phyloP scores from a whole-genome alignment of 1,140 invertebrate species.

The Dinoponera quadriceps region DNA sequence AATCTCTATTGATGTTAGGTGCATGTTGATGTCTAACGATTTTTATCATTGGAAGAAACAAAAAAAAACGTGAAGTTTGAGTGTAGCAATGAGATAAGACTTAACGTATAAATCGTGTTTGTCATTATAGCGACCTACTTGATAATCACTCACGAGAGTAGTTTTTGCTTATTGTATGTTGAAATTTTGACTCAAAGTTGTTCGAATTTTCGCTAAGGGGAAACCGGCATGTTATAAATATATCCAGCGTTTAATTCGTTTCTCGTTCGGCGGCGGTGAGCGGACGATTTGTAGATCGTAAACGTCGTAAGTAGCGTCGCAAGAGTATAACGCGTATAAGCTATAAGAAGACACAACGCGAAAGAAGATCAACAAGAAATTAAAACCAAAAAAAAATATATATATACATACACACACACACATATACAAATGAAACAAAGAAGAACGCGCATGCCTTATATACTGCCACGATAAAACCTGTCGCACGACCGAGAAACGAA shows the following conservation, averaged over 20 bases:
- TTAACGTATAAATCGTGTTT: constrained; percentile 60
- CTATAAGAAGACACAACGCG: constrained; percentile 22
- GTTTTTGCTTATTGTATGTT: constrained; percentile 66
- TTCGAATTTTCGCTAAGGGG: constrained; percentile 27
- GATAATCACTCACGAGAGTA: constrained; percentile 60
- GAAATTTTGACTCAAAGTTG: constrained; percentile 45
- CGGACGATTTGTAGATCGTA: constrained; percentile 36
- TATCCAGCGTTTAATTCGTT: constrained; percentile 59
- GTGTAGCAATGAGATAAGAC: constrained; percentile 61
- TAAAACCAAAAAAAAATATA: too few relatives aligned
- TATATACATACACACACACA: too few relatives aligned
- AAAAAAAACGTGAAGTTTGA: constrained; percentile 59
- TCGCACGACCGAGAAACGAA: constrained; percentile 60
- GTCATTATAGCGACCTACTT: constrained; percentile 54
- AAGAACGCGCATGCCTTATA: constrained; percentile 71
- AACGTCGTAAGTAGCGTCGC: constrained; percentile 41
- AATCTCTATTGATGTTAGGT: constrained; percentile 74
- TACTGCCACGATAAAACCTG: constrained; percentile 68
- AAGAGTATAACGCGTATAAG: constrained; percentile 4
- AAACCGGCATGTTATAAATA: constrained; percentile 36
- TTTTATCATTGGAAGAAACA: constrained; percentile 68
- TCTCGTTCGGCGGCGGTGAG: constrained; percentile 52
- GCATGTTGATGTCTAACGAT: constrained; percentile 76
- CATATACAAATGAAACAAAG: background rate
- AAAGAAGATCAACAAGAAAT: constrained; percentile 23